phyloP scores from a whole-genome alignment of 2,797 vertebrate genomes.

The Sparidentex hasta region DNA sequence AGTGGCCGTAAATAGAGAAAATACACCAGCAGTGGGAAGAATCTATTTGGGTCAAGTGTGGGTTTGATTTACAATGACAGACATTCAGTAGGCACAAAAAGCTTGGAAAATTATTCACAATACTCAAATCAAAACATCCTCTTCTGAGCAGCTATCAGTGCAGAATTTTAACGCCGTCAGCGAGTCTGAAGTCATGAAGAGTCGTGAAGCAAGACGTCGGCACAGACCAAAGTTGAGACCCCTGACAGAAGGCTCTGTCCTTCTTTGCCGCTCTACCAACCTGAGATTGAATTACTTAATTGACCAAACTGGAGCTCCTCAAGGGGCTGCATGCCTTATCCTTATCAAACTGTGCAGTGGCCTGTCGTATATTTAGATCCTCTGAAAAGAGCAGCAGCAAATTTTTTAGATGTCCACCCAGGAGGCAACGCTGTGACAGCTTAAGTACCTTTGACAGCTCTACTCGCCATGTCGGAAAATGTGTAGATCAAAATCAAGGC shows the following conservation, averaged over 20 bases:
- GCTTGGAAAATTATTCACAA: neutral
- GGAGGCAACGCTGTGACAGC: constrained; percentile 23
- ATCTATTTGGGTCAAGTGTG: neutral
- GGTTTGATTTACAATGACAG: neutral
- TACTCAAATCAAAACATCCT: neutral
- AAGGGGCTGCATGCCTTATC: constrained; percentile 16
- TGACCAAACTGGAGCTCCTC: constrained; percentile 57
- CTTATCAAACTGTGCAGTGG: constrained; percentile 38
- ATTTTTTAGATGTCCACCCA: constrained; percentile 42
- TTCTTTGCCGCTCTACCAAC: constrained; percentile 43
- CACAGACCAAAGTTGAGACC: constrained; percentile 16
- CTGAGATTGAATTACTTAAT: constrained; percentile 65
- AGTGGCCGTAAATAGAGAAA: neutral
- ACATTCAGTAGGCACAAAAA: neutral
- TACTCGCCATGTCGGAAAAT: constrained; percentile 36
- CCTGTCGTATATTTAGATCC: constrained; percentile 54
- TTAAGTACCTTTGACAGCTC: constrained; percentile 58
- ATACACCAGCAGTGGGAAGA: neutral
- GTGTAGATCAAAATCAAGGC: constrained; percentile 53
- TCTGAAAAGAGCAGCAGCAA: constrained; percentile 56
- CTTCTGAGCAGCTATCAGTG: neutral
- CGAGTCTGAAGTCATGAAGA: neutral
- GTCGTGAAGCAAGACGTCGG: neutral
- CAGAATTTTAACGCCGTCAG: neutral
- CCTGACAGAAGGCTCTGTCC: constrained; percentile 36